Conservation (phyloP, 2,888 invertebrate species). For the Drosophila kuntzei region DNA sequence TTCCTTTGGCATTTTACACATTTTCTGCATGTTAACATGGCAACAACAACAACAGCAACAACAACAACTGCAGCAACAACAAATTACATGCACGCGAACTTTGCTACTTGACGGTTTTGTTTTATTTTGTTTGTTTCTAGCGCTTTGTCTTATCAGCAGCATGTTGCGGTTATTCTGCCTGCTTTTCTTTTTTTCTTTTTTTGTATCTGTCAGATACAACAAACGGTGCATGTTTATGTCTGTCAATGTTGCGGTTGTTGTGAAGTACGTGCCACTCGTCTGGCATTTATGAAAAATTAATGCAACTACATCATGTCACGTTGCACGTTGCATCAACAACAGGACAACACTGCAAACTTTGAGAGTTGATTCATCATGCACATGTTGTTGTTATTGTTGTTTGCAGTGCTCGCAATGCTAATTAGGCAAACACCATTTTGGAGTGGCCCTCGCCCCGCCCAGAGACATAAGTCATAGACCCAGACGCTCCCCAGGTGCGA, state of each 20-base stretch:
- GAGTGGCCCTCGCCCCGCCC: slow-evolving; percentile 25
- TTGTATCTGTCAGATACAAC: slow-evolving; percentile 54
- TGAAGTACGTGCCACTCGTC: slow-evolving; percentile 40
- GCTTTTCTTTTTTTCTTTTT: slow-evolving; percentile 17
- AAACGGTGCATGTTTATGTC: slow-evolving; percentile 39
- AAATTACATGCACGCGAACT: slow-evolving; percentile 62
- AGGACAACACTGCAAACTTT: slow-evolving; percentile 23
- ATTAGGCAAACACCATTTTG: slow-evolving; percentile 52
- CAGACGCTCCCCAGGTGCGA: slow-evolving; percentile 31
- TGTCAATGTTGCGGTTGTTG: slow-evolving; percentile 37
- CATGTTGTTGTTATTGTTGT: slow-evolving; percentile 15
- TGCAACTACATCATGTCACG: slow-evolving; percentile 59
- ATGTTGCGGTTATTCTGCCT: slow-evolving; percentile 32
- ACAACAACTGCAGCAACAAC: slow-evolving; percentile 40
- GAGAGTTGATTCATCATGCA: slow-evolving; percentile 33
- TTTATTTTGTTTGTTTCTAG: slow-evolving; percentile 27
- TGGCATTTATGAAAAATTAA: slow-evolving; percentile 52
- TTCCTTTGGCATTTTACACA: slow-evolving; percentile 53
- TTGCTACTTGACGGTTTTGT: slow-evolving; percentile 39
- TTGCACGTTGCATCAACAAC: slow-evolving; percentile 51
- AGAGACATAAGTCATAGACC: slow-evolving; percentile 36
- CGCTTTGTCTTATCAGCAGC: slow-evolving; percentile 57
- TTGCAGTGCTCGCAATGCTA: slow-evolving; percentile 41
- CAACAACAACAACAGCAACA: slow-evolving; percentile 39
- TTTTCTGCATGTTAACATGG: slow-evolving; percentile 57